These are phyloP conservation scores for Oxyteleia sp. DNA, from an alignment of 2,888 invertebrate genomes.

Conservation along the genomic window DNA sequence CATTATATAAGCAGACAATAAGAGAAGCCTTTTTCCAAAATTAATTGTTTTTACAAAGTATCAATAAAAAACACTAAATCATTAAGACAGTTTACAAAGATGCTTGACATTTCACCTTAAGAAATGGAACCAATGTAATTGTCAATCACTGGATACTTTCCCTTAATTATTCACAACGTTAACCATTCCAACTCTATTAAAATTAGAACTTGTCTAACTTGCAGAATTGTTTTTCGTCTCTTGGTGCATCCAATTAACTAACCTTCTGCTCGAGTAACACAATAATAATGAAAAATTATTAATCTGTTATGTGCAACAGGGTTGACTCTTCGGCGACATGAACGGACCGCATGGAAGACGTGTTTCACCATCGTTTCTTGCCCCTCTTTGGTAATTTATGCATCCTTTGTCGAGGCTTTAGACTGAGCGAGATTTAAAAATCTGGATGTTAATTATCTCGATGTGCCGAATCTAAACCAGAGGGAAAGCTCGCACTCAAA, in stretches of 20 bases:
- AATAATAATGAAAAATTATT: conserved; percentile 70
- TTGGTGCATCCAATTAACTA: conserved; percentile 9
- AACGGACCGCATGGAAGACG: conserved; percentile 65
- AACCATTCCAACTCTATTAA: too few relatives aligned
- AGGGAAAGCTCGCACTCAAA: conserved; percentile 1
- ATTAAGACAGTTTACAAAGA: too few relatives aligned
- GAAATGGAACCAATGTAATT: too few relatives aligned
- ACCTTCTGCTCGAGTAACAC: neutral
- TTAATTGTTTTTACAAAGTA: too few relatives aligned
- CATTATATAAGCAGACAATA: too few relatives aligned
- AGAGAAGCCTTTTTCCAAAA: too few relatives aligned
- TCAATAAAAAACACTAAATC: too few relatives aligned
- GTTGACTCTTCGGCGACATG: conserved; percentile 80
- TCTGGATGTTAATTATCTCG: conserved; percentile 51
- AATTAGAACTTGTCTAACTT: too few relatives aligned
- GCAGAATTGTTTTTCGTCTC: neutral
- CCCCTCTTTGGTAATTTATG: conserved; percentile 49
- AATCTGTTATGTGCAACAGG: conserved; percentile 86
- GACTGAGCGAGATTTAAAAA: conserved; percentile 49
- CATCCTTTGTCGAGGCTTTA: conserved; percentile 46
- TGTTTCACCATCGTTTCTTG: conserved; percentile 41
- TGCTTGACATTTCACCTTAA: too few relatives aligned
- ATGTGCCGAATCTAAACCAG: conserved; percentile 29
- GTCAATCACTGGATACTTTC: too few relatives aligned
- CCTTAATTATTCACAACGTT: too few relatives aligned